phyloP scores from a whole-genome alignment of 2,888 invertebrate genomes.

The Cistogaster globosa region DNA sequence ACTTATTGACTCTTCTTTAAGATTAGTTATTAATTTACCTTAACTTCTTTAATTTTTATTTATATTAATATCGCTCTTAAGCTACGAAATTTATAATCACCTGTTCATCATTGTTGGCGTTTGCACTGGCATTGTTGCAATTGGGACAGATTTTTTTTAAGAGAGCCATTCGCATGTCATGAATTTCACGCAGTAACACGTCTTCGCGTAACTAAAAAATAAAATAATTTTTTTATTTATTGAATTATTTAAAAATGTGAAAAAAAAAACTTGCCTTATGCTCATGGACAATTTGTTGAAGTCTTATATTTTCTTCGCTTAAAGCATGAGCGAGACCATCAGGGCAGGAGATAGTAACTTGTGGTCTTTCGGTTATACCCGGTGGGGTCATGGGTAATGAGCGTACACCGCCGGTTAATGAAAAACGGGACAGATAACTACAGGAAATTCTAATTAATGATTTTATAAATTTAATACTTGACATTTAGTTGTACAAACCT shows the following conservation, averaged over 20 bases:
- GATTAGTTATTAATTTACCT: constrained; percentile 2
- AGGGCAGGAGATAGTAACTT: constrained; percentile 81
- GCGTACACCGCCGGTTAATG: constrained; percentile 79
- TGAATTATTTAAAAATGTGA: neutral
- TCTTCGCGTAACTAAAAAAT: constrained; percentile 90
- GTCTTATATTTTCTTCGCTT: constrained; percentile 84
- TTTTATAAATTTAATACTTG: too few relatives aligned
- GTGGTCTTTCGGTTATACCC: constrained; percentile 81
- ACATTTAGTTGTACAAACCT: constrained; percentile 73
- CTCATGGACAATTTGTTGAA: constrained; percentile 92
- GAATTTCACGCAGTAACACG: constrained; percentile 89
- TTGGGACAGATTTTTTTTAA: constrained; percentile 85
- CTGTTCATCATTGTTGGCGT: constrained; percentile 81
- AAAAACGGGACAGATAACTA: constrained; percentile 79
- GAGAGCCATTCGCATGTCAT: constrained; percentile 90
- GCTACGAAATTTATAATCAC: constrained; percentile 77
- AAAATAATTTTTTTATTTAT: neutral
- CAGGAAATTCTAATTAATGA: neutral
- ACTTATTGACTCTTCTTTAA: neutral
- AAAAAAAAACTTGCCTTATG: constrained; percentile 86
- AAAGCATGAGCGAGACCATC: constrained; percentile 83
- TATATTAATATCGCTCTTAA: neutral
- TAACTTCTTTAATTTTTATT: constrained; percentile 5
- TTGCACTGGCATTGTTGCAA: constrained; percentile 85
- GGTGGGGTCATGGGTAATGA: constrained; percentile 85